These are phyloP conservation scores for Arrhamphus sclerolepis DNA, from an alignment of 2,797 vertebrate genomes.

Conservation along the genomic window DNA sequence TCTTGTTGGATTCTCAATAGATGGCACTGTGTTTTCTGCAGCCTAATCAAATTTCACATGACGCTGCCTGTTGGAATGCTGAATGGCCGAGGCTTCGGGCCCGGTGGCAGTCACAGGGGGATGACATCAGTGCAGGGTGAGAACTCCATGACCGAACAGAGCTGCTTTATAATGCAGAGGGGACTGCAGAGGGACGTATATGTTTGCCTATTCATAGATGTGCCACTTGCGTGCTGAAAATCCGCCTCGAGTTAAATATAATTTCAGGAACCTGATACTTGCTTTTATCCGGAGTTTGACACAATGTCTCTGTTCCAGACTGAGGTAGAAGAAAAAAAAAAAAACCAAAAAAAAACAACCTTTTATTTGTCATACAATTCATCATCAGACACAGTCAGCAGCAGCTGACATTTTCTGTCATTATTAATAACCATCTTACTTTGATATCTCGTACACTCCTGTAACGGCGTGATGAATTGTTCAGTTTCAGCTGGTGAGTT, in stretches of 20 bases:
- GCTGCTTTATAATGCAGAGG: constrained; percentile 9
- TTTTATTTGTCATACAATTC: no score
- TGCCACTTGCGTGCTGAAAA: constrained; percentile 2
- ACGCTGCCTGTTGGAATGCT: constrained; percentile 60
- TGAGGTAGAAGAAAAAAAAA: no score
- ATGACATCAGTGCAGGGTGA: constrained; percentile 56
- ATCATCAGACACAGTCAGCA: constrained; percentile 18
- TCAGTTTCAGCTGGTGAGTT: constrained; percentile 2
- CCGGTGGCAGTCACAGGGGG: constrained; percentile 51
- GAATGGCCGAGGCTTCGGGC: constrained; percentile 34
- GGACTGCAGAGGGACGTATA: constrained; percentile 6
- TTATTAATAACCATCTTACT: constrained; percentile 29
- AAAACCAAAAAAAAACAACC: no score
- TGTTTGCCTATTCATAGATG: constrained; percentile 8
- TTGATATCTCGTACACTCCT: constrained; percentile 24
- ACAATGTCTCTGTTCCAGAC: no score
- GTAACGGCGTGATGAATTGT: constrained; percentile 36
- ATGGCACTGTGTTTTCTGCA: constrained; percentile 73
- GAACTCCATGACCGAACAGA: constrained; percentile 36
- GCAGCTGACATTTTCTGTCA: constrained; percentile 28
- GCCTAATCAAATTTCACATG: constrained; percentile 76
- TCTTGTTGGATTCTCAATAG: constrained; percentile 76
- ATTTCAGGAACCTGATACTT: constrained; percentile 19
- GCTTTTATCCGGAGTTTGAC: constrained; percentile 9
- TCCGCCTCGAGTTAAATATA: constrained; percentile 12